Percentiles rank a stretch among this genome's conserved stretches.
Conservation (phyloP, 2,888 invertebrate species). For the Hemithea aestivaria region DNA sequence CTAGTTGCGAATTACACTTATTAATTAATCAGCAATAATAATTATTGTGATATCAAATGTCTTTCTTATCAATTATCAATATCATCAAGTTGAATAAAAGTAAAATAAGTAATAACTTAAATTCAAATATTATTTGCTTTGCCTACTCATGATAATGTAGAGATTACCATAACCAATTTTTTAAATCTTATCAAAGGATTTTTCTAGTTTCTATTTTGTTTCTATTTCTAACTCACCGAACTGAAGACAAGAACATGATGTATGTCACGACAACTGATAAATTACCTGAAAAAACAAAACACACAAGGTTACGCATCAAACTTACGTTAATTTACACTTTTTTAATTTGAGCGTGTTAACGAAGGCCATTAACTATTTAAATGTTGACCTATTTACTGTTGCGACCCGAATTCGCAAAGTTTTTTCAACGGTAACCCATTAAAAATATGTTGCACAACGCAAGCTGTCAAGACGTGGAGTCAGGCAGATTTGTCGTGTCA, state of each 20-base stretch:
- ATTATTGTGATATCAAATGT: too few relatives aligned
- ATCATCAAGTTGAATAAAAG: too few relatives aligned
- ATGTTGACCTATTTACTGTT: constrained; percentile 64
- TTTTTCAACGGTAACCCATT: constrained; percentile 55
- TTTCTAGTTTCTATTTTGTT: too few relatives aligned
- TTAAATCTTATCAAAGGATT: too few relatives aligned
- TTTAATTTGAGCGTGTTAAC: constrained; percentile 72
- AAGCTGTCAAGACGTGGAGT: constrained; percentile 57
- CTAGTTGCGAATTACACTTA: too few relatives aligned
- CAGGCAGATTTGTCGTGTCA: constrained; percentile 54
- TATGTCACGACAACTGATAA: constrained; percentile 31
- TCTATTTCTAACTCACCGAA: constrained; percentile 28
- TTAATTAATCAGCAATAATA: too few relatives aligned
- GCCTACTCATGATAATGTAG: too few relatives aligned
- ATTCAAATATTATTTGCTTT: too few relatives aligned
- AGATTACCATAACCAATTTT: too few relatives aligned
- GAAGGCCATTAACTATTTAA: constrained; percentile 63
- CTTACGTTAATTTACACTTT: constrained; percentile 42
- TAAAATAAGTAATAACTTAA: too few relatives aligned
- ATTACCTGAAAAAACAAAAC: constrained; percentile 64
- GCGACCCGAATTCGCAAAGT: constrained; percentile 68
- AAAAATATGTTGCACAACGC: constrained; percentile 64
- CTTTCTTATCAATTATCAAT: too few relatives aligned
- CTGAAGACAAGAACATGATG: constrained; percentile 20
- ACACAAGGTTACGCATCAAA: constrained; percentile 44